Conservation (phyloP, 2,797 vertebrate species). For the Ctenosaura bakeri region DNA sequence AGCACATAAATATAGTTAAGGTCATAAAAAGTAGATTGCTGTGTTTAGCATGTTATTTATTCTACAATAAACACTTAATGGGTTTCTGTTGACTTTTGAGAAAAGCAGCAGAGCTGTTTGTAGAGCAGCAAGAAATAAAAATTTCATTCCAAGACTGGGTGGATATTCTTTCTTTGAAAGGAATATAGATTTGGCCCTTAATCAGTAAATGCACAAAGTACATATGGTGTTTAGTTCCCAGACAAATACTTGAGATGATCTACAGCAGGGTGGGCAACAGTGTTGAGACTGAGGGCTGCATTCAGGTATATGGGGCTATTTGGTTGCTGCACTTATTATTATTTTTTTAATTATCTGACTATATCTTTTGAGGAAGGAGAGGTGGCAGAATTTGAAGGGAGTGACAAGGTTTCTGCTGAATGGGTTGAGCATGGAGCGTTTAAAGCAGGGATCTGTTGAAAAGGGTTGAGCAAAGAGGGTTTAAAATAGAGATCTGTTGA, state of each 20-base stretch:
- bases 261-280: neutral
- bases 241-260: neutral
- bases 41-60: conserved; percentile 70
- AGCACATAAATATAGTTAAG: conserved; percentile 63
- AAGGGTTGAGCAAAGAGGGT: too few relatives aligned
- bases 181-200: neutral
- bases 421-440: too few relatives aligned
- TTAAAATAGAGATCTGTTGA: too few relatives aligned
- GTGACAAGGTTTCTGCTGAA: too few relatives aligned
- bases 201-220: too few relatives aligned
- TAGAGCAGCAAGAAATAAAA: neutral
- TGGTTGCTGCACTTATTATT: too few relatives aligned
- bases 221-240: neutral
- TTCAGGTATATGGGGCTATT: too few relatives aligned
- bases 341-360: too few relatives aligned
- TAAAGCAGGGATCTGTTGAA: too few relatives aligned
- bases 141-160: neutral
- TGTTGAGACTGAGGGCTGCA: too few relatives aligned
- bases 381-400: too few relatives aligned
- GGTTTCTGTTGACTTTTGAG: conserved; percentile 57
- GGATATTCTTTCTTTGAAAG: neutral
- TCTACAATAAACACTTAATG: conserved; percentile 65
- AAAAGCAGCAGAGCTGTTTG: neutral
- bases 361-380: too few relatives aligned
- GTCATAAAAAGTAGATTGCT: conserved; percentile 60